Evolutionary conservation across 30 jellyfish, hydroid and myxozoan genomes (phyloP), one percentile per base, ranked within the genome.

Genomic region (Pelagia noctiluca): DNA sequence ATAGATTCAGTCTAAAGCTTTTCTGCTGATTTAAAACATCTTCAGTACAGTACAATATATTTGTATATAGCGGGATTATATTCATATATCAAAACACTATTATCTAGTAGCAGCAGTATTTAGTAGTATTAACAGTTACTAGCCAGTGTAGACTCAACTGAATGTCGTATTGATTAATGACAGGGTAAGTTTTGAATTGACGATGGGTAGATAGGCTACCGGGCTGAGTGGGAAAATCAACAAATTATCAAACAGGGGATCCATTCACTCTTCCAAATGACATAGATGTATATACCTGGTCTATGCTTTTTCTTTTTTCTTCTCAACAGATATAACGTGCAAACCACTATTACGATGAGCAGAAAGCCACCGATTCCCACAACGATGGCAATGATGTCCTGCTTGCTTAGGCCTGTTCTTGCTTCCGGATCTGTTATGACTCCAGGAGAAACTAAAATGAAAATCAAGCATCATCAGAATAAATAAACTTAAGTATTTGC

Each of bases 281-380:
- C 16, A 42, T 42, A 42, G 12, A 42, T 5, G 16, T 42, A 42
- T 42, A 42, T 42, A 80, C 90, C 90, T n/a, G 49, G 31, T n/a
- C 90, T 72, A 21, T 67, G 83, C 34, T 49, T 80, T 35, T 49
- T 66, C 33, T 65, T 80, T 68, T 72, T 80, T 30, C 68, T 25
- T 52, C 71, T 80, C 28, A 80, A 35, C 52, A 80, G 65, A 50
- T 64, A 66, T 47, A 80, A 53, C 1, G 90, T 80, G 48, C 83
- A 80, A 21, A 80, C 84, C 31, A 80, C 77, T 30, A 93, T 83
- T 66, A 87, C 47, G n/a, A 87, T 60, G 34, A 93, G 63, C 7
- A 93, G 65, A 50, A 94, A 80, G 34, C 98, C 98, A 63, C 98
- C 98, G 42, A 78, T 80, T 11, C 96, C 98, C 23, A 93, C 96